Percentiles rank a stretch among this genome's conserved stretches.
Conservation (phyloP, 2,888 invertebrate species). For the Ceriagrion tenellum region DNA sequence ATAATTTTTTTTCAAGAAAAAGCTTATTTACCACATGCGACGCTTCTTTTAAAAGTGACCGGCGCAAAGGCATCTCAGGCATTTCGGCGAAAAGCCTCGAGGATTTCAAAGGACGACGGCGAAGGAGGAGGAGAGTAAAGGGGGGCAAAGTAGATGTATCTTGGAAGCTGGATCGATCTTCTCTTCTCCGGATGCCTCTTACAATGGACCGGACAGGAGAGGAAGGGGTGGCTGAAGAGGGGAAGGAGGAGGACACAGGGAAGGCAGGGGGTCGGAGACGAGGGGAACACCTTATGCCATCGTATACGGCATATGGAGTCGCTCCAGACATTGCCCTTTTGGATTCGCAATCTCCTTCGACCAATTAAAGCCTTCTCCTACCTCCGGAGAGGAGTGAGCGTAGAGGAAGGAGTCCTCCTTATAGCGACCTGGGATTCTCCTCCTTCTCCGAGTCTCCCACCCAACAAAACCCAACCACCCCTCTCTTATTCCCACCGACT, state of each 20-base stretch:
- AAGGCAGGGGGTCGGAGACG: neutral
- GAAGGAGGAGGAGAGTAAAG: neutral
- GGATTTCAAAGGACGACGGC: conserved; percentile 6
- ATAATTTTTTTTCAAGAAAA: conserved; percentile 17
- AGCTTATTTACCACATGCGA: conserved; percentile 65
- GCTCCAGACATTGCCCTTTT: conserved; percentile 60
- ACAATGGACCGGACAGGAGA: conserved; percentile 40
- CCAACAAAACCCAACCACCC: neutral
- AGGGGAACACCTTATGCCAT: conserved; percentile 57
- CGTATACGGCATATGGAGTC: conserved; percentile 38
- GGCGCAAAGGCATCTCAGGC: conserved; percentile 37
- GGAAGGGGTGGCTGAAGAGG: neutral
- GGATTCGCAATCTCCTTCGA: conserved; percentile 54
- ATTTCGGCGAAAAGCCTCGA: conserved; percentile 56
- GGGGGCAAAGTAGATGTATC: conserved; percentile 54
- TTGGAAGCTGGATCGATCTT: conserved; percentile 64
- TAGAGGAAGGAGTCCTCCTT: neutral
- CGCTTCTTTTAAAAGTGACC: conserved; percentile 60
- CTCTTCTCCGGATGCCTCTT: conserved; percentile 9
- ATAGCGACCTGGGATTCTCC: conserved; percentile 42
- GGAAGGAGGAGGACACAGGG: neutral
- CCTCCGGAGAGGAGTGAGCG: neutral
- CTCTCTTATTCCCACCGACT: conserved; percentile 15
- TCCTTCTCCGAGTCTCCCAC: neutral
- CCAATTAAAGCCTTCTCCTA: conserved; percentile 54